phyloP scores from a whole-genome alignment of 2,113 vertebrate genomes.

The Narcine bancroftii region DNA sequence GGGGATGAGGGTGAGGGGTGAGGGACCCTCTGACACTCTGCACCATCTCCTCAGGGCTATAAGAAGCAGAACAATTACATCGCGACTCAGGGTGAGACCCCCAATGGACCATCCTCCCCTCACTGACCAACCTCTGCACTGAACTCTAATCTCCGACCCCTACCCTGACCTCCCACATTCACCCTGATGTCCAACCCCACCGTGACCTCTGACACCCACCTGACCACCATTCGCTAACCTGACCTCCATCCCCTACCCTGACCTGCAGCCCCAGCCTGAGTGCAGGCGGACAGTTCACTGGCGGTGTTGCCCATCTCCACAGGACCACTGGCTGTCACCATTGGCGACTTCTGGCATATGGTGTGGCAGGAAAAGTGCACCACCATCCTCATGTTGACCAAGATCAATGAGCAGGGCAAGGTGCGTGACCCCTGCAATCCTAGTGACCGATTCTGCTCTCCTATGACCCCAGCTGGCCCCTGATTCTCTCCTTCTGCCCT shows the following conservation, averaged over 20 bases:
- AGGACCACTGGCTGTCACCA: constrained; percentile 47
- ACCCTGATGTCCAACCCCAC: too few relatives aligned
- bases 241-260: not conserved
- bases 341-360: constrained; percentile 55
- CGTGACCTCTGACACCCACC: not conserved
- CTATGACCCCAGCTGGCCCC: too few relatives aligned
- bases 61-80: constrained; percentile 47
- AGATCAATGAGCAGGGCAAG: constrained; percentile 50
- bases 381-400: constrained; percentile 49
- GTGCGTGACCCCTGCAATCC: constrained; percentile 42
- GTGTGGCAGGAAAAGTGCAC: constrained; percentile 52
- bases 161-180: too few relatives aligned
- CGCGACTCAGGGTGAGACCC: constrained; percentile 50
- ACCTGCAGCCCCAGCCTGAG: too few relatives aligned
- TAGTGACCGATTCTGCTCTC: too few relatives aligned
- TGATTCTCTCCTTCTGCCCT: too few relatives aligned
- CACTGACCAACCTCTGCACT: not conserved
- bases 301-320: not conserved
- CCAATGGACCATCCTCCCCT: too few relatives aligned
- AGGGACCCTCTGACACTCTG: not conserved
- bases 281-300: not conserved
- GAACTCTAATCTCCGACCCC: not conserved
- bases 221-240: not conserved
- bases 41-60: constrained; percentile 45
- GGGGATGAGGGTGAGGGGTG: too few relatives aligned